Conservation (phyloP, 2,797 vertebrate species). For the Macroramphosus scolopax region DNA sequence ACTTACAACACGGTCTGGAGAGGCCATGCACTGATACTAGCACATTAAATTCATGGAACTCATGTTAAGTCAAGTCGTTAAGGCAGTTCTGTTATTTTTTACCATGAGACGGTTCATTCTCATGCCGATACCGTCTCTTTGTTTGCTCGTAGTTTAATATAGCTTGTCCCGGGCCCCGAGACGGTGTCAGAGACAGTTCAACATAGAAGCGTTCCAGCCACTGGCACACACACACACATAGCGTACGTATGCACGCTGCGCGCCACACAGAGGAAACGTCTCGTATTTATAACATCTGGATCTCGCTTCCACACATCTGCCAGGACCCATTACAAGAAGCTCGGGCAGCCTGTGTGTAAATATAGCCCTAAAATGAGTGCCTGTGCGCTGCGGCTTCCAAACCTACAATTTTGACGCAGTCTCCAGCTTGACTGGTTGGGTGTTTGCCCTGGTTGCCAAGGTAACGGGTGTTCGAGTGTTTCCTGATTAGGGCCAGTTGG, state of each 20-base stretch:
- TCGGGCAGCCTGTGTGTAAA: constrained; percentile 69
- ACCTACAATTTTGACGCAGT: constrained; percentile 74
- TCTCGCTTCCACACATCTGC: constrained; percentile 36
- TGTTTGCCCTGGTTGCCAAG: constrained; percentile 67
- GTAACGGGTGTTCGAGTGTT: constrained; percentile 39
- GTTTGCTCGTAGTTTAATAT: constrained; percentile 37
- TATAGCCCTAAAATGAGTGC: constrained; percentile 77
- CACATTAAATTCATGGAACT: too few species aligned
- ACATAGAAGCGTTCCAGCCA: constrained; percentile 26
- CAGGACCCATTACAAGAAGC: constrained; percentile 54
- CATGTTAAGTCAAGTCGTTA: too few species aligned
- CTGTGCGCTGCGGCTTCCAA: constrained; percentile 46
- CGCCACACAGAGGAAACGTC: constrained; percentile 55
- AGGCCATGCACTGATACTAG: too few species aligned
- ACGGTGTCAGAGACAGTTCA: constrained; percentile 67
- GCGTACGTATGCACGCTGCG: constrained; percentile 10
- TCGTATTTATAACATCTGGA: constrained; percentile 69
- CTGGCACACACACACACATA: background rate
- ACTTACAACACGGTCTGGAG: constrained; percentile 2
- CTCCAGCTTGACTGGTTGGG: constrained; percentile 60
- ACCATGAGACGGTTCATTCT: constrained; percentile 4
- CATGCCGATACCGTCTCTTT: background rate
- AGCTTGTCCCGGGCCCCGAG: constrained; percentile 41
- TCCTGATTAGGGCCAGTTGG: constrained; percentile 41
- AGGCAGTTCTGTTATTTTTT: too few species aligned